Evolutionary conservation across 2,888 invertebrate genomes (phyloP).

Genomic region (Notodonta ziczac): DNA sequence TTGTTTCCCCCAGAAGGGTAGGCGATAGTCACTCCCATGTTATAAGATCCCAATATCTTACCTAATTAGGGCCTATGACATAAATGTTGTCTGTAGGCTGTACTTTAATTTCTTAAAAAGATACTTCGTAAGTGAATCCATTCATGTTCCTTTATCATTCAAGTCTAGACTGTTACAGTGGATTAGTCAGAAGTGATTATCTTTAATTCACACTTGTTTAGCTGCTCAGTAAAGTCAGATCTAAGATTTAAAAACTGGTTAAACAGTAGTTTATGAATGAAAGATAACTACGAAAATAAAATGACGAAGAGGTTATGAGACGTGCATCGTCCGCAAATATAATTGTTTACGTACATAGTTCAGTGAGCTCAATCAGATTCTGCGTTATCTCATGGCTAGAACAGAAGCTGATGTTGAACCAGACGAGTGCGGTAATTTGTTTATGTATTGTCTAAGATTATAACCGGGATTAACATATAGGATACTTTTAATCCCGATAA

Average conservation of each 20-base stretch:
- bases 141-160: background rate
- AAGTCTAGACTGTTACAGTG: background rate
- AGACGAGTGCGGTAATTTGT: conserved; percentile 2
- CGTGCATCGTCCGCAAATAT: conserved; percentile 2
- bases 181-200: background rate
- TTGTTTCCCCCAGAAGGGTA: no score
- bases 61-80: no score
- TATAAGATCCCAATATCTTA: no score
- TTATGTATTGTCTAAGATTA: background rate
- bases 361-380: background rate
- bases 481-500: no score
- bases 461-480: no score
- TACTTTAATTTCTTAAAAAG: no score
- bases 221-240: background rate
- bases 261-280: conserved; percentile 6
- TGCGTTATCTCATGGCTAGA: conserved; percentile 1
- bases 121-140: background rate
- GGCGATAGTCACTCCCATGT: no score
- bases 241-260: conserved; percentile 3
- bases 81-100: no score
- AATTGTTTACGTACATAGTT: conserved; percentile 2
- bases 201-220: conserved; percentile 4
- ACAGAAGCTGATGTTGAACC: background rate
- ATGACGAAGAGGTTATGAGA: background rate
- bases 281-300: background rate